A percentile compares a stretch with the other conserved stretches of the same genome.
phyloP scores from a whole-genome alignment of 2,113 vertebrate genomes.

The Paramormyrops kingsleyae region DNA sequence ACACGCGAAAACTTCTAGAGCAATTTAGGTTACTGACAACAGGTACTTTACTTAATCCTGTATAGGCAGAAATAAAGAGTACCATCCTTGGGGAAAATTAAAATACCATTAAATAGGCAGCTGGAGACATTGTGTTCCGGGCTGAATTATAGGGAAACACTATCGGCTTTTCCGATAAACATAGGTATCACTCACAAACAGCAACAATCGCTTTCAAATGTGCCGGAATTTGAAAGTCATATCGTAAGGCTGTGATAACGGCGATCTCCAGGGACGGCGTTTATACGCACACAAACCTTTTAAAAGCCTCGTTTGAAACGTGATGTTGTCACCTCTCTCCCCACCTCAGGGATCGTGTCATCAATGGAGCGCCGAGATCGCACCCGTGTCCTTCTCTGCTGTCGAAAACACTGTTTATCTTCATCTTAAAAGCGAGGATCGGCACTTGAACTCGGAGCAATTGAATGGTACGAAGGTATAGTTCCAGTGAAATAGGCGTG shows the following conservation, averaged over 20 bases:
- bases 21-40: not conserved
- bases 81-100: not conserved
- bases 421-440: slow-evolving; percentile 33
- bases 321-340: not conserved
- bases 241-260: not conserved
- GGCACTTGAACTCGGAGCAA: slow-evolving; percentile 21
- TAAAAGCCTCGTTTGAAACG: not conserved
- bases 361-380: not conserved
- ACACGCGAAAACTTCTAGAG: slow-evolving; percentile 33
- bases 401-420: slow-evolving; percentile 5
- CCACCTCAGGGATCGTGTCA: not conserved
- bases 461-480: slow-evolving; percentile 40
- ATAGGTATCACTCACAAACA: not conserved
- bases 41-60: not conserved
- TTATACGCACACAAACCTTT: not conserved
- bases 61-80: not conserved
- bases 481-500: slow-evolving; percentile 50
- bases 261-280: not conserved
- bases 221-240: not conserved
- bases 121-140: not conserved
- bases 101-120: not conserved
- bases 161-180: not conserved
- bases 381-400: not conserved
- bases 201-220: not conserved
- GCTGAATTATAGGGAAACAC: slow-evolving; percentile 4